Base-by-base conservation (phyloP, 2,888 invertebrate species). In the Crocallis elinguaria region DNA sequence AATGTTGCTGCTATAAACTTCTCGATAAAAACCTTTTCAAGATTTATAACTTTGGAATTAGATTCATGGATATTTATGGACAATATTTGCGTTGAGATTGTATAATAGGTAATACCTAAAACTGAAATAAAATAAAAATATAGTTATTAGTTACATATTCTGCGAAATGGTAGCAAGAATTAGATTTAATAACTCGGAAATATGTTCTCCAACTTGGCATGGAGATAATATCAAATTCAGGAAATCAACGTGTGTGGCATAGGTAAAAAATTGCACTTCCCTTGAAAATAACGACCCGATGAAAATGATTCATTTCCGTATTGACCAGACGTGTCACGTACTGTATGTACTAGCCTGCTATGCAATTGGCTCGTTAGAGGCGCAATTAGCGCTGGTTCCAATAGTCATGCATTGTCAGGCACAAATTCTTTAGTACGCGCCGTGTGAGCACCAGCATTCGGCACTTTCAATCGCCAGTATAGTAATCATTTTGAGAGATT, bases 321-420 rank as follows among this genome's bases (percentile, higher is more conserved):
- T 60, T 62, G 46, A 19, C 16, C 19, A 43, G 56, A 49, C 56
- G 57, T 3, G n/a, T n/a, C n/a, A n/a, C n/a, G n/a, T 9, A 7
- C 19, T 9, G 16, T 19, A 37, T 2, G 7, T 53, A 57, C 57
- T 49, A 59, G 35, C 49, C 53, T 51, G 58, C 30, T 41, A 38
- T 61, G 62, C 59, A 58, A 62, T 54, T 52, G 32, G 50, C 57
- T 63, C 55, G 58, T 63, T 62, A 62, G 57, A 60, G 35, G 49
- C 39, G 55, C 59, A 64, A 60, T 62, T 57, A 71, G 59, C 65
- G 63, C 62, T 60, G 67, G 36, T 64, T 61, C 66, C 57, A 57
- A 57, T 46, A 63, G 63, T 46, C 66, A 61, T 60, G 65, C 66
- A 54, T 54, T 63, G 53, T 63, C 57, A 52, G 33, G 43, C 44